Evolutionary conservation across 2,113 vertebrate genomes (phyloP).

Genomic region (Anolis sagrei): DNA sequence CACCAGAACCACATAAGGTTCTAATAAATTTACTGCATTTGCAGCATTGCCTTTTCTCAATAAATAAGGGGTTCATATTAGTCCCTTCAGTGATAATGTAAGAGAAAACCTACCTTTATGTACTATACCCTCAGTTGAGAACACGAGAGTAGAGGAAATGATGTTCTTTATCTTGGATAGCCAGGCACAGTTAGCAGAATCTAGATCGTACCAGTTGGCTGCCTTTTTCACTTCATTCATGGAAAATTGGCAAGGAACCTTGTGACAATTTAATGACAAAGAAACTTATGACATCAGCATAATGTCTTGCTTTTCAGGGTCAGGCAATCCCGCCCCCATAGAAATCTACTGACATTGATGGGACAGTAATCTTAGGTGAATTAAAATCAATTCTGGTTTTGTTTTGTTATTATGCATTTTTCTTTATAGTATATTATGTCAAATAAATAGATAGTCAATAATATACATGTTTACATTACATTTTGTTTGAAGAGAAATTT

Average conservation of each 20-base stretch:
- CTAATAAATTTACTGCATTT: neutral
- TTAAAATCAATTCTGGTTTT: neutral
- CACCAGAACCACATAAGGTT: neutral
- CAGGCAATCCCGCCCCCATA: too few relatives aligned
- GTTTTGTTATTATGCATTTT: neutral
- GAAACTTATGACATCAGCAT: too few relatives aligned
- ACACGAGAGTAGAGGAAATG: neutral
- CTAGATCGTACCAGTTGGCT: conserved; percentile 46
- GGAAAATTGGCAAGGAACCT: conserved; percentile 36
- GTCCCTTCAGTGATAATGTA: conserved; percentile 4
- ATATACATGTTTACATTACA: neutral
- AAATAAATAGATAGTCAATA: neutral
- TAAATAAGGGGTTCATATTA: neutral
- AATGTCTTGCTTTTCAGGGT: too few relatives aligned
- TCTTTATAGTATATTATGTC: neutral
- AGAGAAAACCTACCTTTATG: neutral
- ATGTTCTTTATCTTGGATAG: conserved; percentile 22
- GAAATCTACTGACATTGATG: too few relatives aligned
- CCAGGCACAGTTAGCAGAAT: neutral
- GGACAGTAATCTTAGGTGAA: neutral
- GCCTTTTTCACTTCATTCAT: conserved; percentile 15
- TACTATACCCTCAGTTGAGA: neutral
- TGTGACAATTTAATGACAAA: neutral
- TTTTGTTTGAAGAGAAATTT: neutral
- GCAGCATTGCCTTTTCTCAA: neutral